These are phyloP conservation scores for Gyps fulvus DNA, from an alignment of 2,113 vertebrate species.

Conservation along the genomic window DNA sequence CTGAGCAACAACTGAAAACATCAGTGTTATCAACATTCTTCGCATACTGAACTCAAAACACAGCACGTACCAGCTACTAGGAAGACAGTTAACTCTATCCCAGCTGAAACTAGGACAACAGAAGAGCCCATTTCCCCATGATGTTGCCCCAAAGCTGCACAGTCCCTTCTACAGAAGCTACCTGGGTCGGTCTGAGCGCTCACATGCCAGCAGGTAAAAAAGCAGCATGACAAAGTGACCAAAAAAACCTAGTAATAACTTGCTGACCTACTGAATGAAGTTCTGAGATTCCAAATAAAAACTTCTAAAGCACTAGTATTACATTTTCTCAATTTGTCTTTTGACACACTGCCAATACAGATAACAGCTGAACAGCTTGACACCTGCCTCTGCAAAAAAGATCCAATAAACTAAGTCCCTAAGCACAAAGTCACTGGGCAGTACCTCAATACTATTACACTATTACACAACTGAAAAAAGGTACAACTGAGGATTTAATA, in stretches of 20 bases:
- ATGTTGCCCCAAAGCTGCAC: not conserved
- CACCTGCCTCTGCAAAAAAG: not conserved
- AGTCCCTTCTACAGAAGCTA: not conserved
- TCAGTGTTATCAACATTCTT: no score
- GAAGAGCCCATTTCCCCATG: not conserved
- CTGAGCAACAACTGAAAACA: no score
- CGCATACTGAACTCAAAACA: no score
- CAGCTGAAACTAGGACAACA: no score
- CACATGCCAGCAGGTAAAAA: not conserved
- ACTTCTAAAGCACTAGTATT: not conserved
- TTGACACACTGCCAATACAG: not conserved
- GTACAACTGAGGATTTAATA: not conserved
- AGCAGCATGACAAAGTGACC: not conserved
- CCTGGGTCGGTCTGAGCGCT: not conserved
- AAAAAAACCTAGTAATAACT: not conserved
- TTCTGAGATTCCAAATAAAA: not conserved
- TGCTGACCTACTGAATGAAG: not conserved
- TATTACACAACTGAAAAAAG: not conserved
- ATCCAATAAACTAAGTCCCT: not conserved
- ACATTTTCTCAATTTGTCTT: not conserved
- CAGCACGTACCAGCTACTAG: no score
- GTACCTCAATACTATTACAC: not conserved
- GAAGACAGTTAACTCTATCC: no score
- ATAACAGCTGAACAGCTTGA: not conserved
- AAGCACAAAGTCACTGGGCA: not conserved